phyloP scores from a whole-genome alignment of 2,888 invertebrate genomes.

The Dorcus parallelipipedus region DNA sequence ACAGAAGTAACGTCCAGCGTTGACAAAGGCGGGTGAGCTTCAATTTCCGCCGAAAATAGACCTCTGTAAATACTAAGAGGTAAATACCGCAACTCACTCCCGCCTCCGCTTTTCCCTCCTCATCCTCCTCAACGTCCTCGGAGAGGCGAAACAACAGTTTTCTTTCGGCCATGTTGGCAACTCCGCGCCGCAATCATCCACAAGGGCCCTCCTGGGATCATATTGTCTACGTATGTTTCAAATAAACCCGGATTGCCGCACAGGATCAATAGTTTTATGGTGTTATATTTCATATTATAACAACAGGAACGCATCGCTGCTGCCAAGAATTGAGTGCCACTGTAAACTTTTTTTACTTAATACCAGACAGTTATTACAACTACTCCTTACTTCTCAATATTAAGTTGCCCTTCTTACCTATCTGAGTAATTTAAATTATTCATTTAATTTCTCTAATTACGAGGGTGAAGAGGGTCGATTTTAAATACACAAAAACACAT shows the following conservation, averaged over 20 bases:
- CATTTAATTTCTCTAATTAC: no score
- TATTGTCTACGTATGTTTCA: slow-evolving; percentile 40
- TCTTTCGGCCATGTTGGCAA: slow-evolving; percentile 29
- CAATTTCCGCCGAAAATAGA: slow-evolving; percentile 23
- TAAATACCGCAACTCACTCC: slow-evolving; percentile 28
- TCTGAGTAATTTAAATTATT: no score
- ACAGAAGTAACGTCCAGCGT: slow-evolving; percentile 13
- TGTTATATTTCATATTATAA: slow-evolving; percentile 15
- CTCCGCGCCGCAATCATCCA: slow-evolving; percentile 39
- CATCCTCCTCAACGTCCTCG: neutral
- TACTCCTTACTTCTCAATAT: no score
- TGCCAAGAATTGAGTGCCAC: neutral
- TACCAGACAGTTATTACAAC: no score
- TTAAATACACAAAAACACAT: no score
- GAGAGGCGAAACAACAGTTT: slow-evolving; percentile 34
- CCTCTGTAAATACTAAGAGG: slow-evolving; percentile 20
- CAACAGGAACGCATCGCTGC: neutral
- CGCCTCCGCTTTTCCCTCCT: slow-evolving; percentile 13
- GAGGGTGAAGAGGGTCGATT: no score
- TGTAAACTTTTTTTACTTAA: no score
- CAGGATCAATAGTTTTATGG: slow-evolving; percentile 29
- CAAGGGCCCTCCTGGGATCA: slow-evolving; percentile 40
- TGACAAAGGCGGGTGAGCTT: slow-evolving; percentile 21
- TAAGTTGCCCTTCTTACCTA: no score
- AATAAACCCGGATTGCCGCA: slow-evolving; percentile 24